Evolutionary conservation across 1,140 invertebrate species (phyloP).

Genomic region (Probaryconus sp.): DNA sequence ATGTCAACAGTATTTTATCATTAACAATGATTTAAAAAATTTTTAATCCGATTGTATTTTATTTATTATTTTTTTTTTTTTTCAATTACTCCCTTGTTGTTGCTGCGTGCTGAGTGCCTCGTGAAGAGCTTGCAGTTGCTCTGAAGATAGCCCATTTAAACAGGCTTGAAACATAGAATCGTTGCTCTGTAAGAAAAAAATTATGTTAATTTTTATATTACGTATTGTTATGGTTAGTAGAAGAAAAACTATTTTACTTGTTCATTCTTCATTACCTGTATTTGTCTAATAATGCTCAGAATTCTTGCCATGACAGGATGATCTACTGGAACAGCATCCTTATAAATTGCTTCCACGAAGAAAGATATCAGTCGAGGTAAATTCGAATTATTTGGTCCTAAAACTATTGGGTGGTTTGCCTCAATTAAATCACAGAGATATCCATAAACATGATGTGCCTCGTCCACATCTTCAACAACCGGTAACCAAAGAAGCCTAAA

Average conservation of each 20-base stretch:
- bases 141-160: slow-evolving; percentile 84
- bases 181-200: slow-evolving; percentile 81
- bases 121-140: slow-evolving; percentile 90
- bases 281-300: slow-evolving; percentile 86
- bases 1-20: slow-evolving; percentile 61
- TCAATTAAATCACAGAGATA: slow-evolving; percentile 97
- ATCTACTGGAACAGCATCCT: slow-evolving; percentile 87
- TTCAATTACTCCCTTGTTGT: slow-evolving; percentile 36
- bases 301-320: slow-evolving; percentile 83
- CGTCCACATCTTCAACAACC: slow-evolving; percentile 95
- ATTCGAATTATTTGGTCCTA: slow-evolving; percentile 92
- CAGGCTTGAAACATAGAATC: slow-evolving; percentile 90
- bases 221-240: background rate
- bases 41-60: slow-evolving; percentile 13
- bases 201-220: slow-evolving; percentile 14
- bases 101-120: slow-evolving; percentile 79
- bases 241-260: slow-evolving; percentile 15
- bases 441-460: slow-evolving; percentile 95
- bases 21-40: slow-evolving; percentile 42
- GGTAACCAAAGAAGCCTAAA: slow-evolving; percentile 94
- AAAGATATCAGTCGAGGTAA: slow-evolving; percentile 92
- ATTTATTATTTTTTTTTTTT: slow-evolving; percentile 41
- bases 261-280: slow-evolving; percentile 80
- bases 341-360: slow-evolving; percentile 92
- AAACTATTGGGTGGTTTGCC: slow-evolving; percentile 90